phyloP scores from a whole-genome alignment of 2,113 vertebrate species.

The Epinephelus fuscoguttatus region DNA sequence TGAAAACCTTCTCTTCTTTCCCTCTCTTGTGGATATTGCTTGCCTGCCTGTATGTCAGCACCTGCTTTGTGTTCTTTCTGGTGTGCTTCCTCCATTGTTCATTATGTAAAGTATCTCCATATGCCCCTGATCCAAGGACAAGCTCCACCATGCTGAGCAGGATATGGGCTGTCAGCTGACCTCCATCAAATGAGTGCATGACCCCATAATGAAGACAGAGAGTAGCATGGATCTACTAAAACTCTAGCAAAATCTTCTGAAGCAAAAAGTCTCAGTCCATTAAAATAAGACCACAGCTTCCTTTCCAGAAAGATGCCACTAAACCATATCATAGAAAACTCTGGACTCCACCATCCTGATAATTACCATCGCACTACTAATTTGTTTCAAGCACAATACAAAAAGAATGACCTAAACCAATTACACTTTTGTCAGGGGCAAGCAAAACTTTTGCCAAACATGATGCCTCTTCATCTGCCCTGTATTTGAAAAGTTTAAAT shows the following conservation, averaged over 20 bases:
- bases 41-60: neutral
- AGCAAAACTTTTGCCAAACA: no score
- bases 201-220: neutral
- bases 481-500: no score
- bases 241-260: neutral
- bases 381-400: no score
- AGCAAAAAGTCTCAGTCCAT: neutral
- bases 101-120: neutral
- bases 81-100: neutral
- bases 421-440: no score
- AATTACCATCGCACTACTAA: no score
- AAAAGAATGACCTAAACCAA: no score
- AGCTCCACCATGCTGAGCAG: constrained; percentile 3
- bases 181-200: constrained; percentile 6
- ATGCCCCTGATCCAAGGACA: neutral
- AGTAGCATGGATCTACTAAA: neutral
- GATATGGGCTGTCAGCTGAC: constrained; percentile 1
- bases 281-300: neutral
- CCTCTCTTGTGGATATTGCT: neutral
- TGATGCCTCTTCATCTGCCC: no score
- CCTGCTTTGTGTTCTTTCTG: neutral
- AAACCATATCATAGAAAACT: neutral
- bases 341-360: neutral
- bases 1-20: neutral
- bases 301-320: neutral